Conservation (phyloP, 2,888 invertebrate species). For the Drosophila neoperkinsi region DNA sequence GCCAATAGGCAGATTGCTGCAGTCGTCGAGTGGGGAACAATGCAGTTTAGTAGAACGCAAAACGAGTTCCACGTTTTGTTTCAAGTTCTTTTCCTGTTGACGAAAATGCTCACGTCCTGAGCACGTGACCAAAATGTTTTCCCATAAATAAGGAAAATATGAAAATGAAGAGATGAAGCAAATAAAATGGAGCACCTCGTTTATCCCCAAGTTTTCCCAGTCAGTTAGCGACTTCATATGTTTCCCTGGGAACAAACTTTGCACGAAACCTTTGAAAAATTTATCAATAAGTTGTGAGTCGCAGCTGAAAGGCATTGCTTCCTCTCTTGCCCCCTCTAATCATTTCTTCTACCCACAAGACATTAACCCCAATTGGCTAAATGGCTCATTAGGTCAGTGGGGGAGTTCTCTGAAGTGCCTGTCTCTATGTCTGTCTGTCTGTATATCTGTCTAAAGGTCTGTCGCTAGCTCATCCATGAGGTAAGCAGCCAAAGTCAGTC, state of each 20-base stretch:
- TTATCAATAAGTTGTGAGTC: slow-evolving; percentile 63
- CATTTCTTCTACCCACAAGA: slow-evolving; percentile 38
- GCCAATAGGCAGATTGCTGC: slow-evolving; percentile 33
- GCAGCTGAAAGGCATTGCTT: slow-evolving; percentile 35
- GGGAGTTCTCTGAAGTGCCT: slow-evolving; percentile 39
- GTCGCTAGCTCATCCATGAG: slow-evolving; percentile 38
- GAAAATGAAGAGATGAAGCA: slow-evolving; percentile 66
- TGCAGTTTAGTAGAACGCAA: slow-evolving; percentile 48
- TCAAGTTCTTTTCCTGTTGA: slow-evolving; percentile 47
- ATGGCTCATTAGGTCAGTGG: slow-evolving; percentile 83
- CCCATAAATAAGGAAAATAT: slow-evolving; percentile 73
- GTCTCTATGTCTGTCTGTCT: slow-evolving; percentile 12
- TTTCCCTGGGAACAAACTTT: slow-evolving; percentile 39
- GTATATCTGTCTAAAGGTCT: slow-evolving; percentile 12
- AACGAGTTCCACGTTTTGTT: slow-evolving; percentile 22
- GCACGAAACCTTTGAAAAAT: slow-evolving; percentile 72
- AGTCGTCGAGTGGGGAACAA: slow-evolving; percentile 32
- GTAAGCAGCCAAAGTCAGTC: slow-evolving; percentile 38
- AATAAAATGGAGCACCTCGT: slow-evolving; percentile 34
- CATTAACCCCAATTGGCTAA: slow-evolving; percentile 82
- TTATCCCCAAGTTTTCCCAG: slow-evolving; percentile 31
- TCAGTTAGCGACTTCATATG: slow-evolving; percentile 66
- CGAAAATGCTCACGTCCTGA: slow-evolving; percentile 73
- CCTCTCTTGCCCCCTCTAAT: background rate
- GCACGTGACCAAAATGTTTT: slow-evolving; percentile 74